These are phyloP conservation scores for Acholoe squamosa DNA, from an alignment of 2,888 invertebrate species.

Conservation along the genomic window DNA sequence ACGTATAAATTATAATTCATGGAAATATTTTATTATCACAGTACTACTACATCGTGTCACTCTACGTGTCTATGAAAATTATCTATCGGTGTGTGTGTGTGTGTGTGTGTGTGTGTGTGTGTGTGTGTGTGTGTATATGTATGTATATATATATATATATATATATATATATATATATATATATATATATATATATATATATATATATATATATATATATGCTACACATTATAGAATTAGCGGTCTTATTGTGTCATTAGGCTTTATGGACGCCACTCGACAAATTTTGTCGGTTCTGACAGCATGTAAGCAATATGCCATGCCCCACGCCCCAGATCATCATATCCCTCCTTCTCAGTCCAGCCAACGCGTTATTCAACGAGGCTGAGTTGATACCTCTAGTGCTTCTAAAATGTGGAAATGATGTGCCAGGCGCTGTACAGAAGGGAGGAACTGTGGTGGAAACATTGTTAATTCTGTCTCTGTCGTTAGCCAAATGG, in stretches of 20 bases:
- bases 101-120: too few relatives aligned
- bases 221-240: background rate
- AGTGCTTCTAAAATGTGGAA: background rate
- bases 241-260: background rate
- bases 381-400: background rate
- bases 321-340: too few relatives aligned
- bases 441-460: background rate
- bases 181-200: too few relatives aligned
- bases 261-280: background rate
- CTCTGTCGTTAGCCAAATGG: background rate
- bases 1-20: background rate
- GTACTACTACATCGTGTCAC: background rate
- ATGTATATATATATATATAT: too few relatives aligned
- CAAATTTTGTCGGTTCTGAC: slow-evolving; percentile 2
- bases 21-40: background rate
- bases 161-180: too few relatives aligned
- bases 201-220: too few relatives aligned
- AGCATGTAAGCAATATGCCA: background rate
- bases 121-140: too few relatives aligned
- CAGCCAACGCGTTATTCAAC: background rate
- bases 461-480: background rate
- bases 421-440: background rate
- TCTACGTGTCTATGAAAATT: too few relatives aligned
- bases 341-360: background rate
- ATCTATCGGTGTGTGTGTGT: too few relatives aligned